phyloP scores from a whole-genome alignment of 2,888 invertebrate genomes.

The Silvanus unidentatus region DNA sequence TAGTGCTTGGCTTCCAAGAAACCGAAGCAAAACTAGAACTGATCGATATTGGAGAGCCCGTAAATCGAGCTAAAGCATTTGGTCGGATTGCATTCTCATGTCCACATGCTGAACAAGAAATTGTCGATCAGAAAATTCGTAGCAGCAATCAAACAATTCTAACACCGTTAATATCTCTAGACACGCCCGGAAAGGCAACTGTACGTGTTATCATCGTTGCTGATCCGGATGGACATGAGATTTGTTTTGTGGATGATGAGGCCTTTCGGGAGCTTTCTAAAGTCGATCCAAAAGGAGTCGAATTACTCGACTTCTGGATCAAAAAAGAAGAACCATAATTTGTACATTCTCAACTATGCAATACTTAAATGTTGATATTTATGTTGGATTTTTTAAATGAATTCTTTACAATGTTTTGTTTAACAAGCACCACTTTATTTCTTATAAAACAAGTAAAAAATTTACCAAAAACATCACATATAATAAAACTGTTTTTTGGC shows the following conservation, averaged over 20 bases:
- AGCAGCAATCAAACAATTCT: conserved; percentile 69
- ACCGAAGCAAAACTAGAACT: conserved; percentile 75
- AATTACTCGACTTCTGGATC: conserved; percentile 72
- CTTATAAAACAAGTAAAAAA: no score
- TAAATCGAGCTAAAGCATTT: conserved; percentile 85
- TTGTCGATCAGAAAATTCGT: conserved; percentile 67
- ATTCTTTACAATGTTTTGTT: no score
- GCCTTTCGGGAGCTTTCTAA: conserved; percentile 83
- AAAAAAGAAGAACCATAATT: conserved; percentile 56
- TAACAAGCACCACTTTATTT: no score
- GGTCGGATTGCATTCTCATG: conserved; percentile 94
- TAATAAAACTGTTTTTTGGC: no score
- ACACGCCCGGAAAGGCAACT: conserved; percentile 95
- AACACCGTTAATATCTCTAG: conserved; percentile 84
- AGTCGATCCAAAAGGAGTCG: conserved; percentile 77
- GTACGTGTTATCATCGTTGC: conserved; percentile 94
- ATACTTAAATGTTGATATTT: no score
- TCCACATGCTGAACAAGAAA: conserved; percentile 69
- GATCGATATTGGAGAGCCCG: conserved; percentile 49
- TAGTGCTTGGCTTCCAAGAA: conserved; percentile 64
- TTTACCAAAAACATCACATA: no score
- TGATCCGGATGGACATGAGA: conserved; percentile 96
- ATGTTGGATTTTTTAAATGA: no score
- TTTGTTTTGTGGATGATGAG: conserved; percentile 97
- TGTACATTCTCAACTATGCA: no score